These are phyloP conservation scores for Pelecanoides urinatrix DNA, from an alignment of 2,113 vertebrate species.

Conservation along the genomic window DNA sequence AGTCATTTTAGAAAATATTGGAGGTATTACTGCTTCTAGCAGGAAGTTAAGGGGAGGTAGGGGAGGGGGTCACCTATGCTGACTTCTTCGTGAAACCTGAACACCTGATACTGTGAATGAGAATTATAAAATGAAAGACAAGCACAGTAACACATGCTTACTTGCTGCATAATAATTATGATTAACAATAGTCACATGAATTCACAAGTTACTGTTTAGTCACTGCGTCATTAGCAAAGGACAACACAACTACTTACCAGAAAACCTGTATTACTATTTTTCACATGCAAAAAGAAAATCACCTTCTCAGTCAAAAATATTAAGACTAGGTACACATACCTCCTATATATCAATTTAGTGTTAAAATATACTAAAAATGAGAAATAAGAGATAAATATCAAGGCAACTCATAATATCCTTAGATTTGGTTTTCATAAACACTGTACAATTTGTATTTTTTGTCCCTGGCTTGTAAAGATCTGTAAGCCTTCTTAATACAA, in stretches of 20 bases:
- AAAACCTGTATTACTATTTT: background rate
- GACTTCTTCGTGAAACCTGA: background rate
- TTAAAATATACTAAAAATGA: background rate
- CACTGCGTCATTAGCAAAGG: background rate
- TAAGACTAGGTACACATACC: background rate
- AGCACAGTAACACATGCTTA: background rate
- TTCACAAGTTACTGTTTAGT: background rate
- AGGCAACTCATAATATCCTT: background rate
- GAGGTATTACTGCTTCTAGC: background rate
- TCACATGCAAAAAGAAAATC: background rate
- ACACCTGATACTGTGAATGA: background rate
- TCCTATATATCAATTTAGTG: background rate
- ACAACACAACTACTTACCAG: background rate
- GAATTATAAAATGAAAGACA: background rate
- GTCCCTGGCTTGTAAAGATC: background rate
- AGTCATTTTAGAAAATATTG: background rate
- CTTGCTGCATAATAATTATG: background rate
- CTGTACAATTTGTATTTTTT: background rate
- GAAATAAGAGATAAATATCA: background rate
- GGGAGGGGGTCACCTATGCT: background rate
- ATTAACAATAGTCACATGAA: slow-evolving; percentile 3
- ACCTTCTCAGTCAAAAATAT: background rate
- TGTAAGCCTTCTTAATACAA: background rate
- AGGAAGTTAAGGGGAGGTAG: background rate
- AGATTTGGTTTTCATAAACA: background rate